These are phyloP conservation scores for Deroptyus accipitrinus DNA, from an alignment of 2,113 vertebrate species.

Conservation along the genomic window DNA sequence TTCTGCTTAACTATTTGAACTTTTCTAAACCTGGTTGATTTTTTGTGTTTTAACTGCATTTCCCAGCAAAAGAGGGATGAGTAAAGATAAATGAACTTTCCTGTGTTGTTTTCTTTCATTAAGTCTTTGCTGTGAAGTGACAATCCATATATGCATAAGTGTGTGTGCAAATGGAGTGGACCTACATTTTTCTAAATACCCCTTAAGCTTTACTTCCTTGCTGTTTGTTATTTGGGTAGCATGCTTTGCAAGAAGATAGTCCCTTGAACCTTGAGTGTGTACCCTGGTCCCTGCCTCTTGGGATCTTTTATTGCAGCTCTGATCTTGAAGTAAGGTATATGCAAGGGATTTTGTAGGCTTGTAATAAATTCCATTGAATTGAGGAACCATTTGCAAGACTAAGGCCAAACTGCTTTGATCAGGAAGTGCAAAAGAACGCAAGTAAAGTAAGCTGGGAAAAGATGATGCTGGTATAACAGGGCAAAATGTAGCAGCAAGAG, in stretches of 20 bases:
- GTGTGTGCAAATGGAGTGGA: neutral
- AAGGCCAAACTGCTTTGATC: neutral
- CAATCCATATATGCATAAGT: neutral
- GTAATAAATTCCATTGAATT: neutral
- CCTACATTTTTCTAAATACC: neutral
- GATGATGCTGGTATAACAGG: neutral
- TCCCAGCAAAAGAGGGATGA: neutral
- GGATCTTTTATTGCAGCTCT: neutral
- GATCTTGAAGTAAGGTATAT: neutral
- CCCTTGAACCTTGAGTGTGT: rapidly evolving
- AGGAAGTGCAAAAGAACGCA: neutral
- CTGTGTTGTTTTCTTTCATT: neutral
- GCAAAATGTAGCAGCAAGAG: neutral
- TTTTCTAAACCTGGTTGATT: neutral
- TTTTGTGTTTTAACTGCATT: neutral
- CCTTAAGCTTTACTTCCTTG: neutral
- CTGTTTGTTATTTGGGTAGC: neutral
- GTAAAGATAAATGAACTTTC: neutral
- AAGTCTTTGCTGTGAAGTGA: neutral
- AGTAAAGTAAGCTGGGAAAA: neutral
- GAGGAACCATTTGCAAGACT: neutral
- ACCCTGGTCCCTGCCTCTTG: neutral
- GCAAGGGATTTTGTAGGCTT: neutral
- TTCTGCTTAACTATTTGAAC: neutral
- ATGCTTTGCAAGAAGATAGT: neutral